Evolutionary conservation across 2,888 invertebrate genomes (phyloP).

Genomic region (Geophilus truncorum): DNA sequence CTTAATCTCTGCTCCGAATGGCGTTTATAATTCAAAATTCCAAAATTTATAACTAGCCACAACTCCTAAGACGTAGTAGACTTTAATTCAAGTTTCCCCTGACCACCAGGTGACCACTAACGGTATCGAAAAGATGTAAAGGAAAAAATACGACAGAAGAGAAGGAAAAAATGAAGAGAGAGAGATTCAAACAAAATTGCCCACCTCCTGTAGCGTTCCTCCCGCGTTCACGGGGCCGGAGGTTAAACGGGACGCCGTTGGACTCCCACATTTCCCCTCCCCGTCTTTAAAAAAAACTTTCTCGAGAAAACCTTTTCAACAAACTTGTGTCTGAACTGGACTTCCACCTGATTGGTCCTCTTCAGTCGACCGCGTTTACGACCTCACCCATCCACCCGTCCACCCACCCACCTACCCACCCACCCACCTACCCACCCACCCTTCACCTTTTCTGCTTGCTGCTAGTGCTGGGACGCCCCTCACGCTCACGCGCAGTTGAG

Average conservation of each 20-base stretch:
- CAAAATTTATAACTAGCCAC: too few species aligned
- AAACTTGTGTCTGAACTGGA: not conserved
- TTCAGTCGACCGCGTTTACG: conserved; percentile 1
- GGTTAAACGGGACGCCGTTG: conserved; percentile 7
- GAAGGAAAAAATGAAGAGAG: not conserved
- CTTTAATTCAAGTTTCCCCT: too few species aligned
- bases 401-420: not conserved
- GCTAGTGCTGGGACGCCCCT: not conserved
- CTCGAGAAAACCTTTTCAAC: not conserved
- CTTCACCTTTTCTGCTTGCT: not conserved
- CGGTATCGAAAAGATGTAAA: too few species aligned
- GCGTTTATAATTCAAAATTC: too few species aligned
- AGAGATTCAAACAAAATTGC: not conserved
- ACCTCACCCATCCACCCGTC: not conserved
- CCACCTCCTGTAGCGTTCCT: not conserved
- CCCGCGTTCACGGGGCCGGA: not conserved
- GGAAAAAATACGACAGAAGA: not conserved
- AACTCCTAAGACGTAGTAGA: too few species aligned
- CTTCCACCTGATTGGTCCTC: conserved; percentile 10
- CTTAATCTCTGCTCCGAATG: too few species aligned
- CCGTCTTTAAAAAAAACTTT: not conserved
- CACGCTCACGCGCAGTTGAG: conserved; percentile 3
- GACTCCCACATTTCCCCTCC: not conserved
- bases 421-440: not conserved
- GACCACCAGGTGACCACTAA: conserved; percentile 14